phyloP scores from a whole-genome alignment of 2,888 invertebrate species.

The Drosophila tripunctata region DNA sequence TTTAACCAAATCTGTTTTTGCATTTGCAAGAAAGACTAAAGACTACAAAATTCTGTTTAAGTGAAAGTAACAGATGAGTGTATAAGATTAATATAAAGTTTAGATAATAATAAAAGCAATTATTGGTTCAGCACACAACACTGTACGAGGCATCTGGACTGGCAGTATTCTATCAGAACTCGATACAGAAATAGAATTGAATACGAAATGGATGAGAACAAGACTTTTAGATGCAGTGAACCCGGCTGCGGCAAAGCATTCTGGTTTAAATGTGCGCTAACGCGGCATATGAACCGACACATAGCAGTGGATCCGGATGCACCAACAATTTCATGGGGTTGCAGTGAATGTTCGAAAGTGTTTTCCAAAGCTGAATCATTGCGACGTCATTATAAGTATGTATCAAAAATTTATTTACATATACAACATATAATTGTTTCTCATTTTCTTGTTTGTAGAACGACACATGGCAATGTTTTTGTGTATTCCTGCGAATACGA shows the following conservation, averaged over 20 bases:
- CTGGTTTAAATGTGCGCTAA: constrained; percentile 47
- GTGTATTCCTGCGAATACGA: constrained; percentile 28
- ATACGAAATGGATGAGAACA: constrained; percentile 42
- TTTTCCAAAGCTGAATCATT: constrained; percentile 41
- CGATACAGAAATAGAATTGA: not conserved
- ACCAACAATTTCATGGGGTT: constrained; percentile 19
- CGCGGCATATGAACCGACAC: constrained; percentile 31
- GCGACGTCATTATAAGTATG: constrained; percentile 38
- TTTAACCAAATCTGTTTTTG: not conserved
- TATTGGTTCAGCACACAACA: not conserved
- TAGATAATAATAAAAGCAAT: not conserved
- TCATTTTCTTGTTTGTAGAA: constrained; percentile 13
- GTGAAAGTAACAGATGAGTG: not conserved
- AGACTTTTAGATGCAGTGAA: constrained; percentile 19
- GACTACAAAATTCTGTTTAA: not conserved
- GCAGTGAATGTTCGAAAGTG: constrained; percentile 34
- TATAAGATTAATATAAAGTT: not conserved
- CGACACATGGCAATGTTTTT: constrained; percentile 31
- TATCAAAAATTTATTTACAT: not conserved
- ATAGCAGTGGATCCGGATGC: constrained; percentile 20
- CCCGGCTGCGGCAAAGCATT: constrained; percentile 43
- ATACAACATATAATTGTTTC: not conserved
- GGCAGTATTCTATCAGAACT: not conserved
- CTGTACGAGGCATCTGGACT: constrained; percentile 1
- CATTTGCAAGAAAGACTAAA: not conserved